phyloP scores from a whole-genome alignment of 2,113 vertebrate genomes.

The Cinclus mexicanus region DNA sequence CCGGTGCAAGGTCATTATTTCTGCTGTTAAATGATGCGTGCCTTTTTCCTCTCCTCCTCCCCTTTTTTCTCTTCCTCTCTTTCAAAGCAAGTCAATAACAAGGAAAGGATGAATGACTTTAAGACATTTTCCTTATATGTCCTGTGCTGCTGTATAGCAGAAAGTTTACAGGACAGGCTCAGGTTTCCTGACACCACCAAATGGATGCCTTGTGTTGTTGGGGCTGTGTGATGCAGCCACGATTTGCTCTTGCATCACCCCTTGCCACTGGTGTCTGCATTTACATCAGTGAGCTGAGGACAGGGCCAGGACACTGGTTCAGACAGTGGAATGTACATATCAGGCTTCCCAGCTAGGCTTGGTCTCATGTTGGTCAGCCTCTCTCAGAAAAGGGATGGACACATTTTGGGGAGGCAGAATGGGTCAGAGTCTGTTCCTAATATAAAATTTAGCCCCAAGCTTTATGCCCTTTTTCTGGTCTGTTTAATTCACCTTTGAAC shows the following conservation, averaged over 20 bases:
- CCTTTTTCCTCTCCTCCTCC: background rate
- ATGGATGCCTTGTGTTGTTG: background rate
- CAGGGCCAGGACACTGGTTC: background rate
- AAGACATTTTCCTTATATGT: background rate
- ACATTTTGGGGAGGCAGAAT: background rate
- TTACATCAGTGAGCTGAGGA: background rate
- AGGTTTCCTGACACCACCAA: background rate
- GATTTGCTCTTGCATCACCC: background rate
- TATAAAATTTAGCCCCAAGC: background rate
- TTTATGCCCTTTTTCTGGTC: background rate
- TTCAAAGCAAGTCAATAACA: background rate
- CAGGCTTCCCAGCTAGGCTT: background rate
- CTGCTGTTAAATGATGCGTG: background rate
- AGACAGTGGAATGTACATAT: fast-evolving
- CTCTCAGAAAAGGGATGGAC: background rate
- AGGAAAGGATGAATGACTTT: background rate
- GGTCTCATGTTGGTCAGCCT: background rate
- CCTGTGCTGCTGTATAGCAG: background rate
- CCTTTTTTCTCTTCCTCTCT: background rate
- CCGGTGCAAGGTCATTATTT: background rate
- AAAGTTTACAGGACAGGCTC: background rate
- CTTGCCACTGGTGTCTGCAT: background rate
- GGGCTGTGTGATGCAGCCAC: background rate
- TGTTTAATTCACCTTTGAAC: constrained; percentile 3
- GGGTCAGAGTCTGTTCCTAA: background rate